A percentile compares a stretch with the other conserved stretches of the same genome.
phyloP scores from a whole-genome alignment of 2,888 invertebrate genomes.

The Cylloceria caligata region DNA sequence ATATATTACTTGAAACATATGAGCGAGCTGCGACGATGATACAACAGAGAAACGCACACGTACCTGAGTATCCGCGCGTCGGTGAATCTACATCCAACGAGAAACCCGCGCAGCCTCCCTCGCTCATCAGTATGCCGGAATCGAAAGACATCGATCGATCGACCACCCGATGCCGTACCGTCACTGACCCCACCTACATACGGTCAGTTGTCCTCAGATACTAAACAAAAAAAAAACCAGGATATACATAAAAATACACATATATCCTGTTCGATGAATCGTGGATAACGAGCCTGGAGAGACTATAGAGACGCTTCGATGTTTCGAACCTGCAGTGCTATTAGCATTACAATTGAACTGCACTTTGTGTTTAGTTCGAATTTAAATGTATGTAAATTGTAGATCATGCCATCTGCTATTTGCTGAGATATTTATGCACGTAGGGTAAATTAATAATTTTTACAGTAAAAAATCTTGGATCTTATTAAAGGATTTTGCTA shows the following conservation, averaged over 20 bases:
- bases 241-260: conserved; percentile 28
- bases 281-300: not conserved
- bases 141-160: conserved; percentile 72
- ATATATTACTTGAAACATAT: not conserved
- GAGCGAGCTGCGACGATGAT: not conserved
- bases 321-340: not conserved
- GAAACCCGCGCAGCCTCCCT: conserved; percentile 69
- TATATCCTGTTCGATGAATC: not conserved
- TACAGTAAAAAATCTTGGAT: not conserved
- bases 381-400: not conserved
- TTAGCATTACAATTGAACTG: not conserved
- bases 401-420: not conserved
- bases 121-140: conserved; percentile 72
- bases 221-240: conserved; percentile 54
- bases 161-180: conserved; percentile 52
- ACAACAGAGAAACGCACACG: conserved; percentile 20
- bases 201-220: conserved; percentile 58
- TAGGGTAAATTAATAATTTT: too few relatives aligned
- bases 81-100: conserved; percentile 72
- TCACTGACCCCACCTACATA: conserved; percentile 63
- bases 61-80: conserved; percentile 70
- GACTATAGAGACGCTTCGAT: not conserved
- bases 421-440: not conserved
- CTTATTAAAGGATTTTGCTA: too few relatives aligned
- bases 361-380: not conserved